Conservation (phyloP, 1,140 invertebrate species). For the Ridgeia piscesae region DNA sequence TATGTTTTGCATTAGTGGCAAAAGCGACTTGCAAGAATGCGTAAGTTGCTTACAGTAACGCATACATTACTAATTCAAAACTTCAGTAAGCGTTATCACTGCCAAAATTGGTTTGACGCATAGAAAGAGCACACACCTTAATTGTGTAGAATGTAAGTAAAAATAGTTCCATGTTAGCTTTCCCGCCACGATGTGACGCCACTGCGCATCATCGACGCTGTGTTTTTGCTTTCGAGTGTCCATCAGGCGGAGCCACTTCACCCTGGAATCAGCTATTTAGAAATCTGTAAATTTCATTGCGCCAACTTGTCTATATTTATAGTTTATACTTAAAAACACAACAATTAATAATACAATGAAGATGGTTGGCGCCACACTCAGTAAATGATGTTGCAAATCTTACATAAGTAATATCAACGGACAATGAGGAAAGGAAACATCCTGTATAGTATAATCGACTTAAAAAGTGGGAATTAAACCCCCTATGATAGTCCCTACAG, state of each 20-base stretch:
- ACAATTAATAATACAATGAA: too few species aligned
- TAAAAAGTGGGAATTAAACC: too few species aligned
- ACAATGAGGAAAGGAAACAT: too few species aligned
- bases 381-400: too few species aligned
- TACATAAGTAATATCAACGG: too few species aligned
- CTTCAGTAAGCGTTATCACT: neutral
- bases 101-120: neutral
- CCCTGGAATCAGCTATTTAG: neutral
- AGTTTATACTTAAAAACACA: neutral
- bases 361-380: too few species aligned
- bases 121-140: neutral
- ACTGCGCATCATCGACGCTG: neutral
- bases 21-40: neutral
- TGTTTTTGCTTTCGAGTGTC: neutral
- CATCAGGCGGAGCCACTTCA: neutral
- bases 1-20: neutral
- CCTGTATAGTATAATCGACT: too few species aligned
- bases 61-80: neutral
- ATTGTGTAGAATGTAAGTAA: neutral
- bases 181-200: neutral
- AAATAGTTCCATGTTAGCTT: neutral
- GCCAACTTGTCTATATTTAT: neutral
- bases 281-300: neutral
- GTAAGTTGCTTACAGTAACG: neutral
- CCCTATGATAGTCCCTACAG: too few species aligned